These are phyloP conservation scores for Volucella inflata DNA, from an alignment of 2,888 invertebrate species.

Conservation along the genomic window DNA sequence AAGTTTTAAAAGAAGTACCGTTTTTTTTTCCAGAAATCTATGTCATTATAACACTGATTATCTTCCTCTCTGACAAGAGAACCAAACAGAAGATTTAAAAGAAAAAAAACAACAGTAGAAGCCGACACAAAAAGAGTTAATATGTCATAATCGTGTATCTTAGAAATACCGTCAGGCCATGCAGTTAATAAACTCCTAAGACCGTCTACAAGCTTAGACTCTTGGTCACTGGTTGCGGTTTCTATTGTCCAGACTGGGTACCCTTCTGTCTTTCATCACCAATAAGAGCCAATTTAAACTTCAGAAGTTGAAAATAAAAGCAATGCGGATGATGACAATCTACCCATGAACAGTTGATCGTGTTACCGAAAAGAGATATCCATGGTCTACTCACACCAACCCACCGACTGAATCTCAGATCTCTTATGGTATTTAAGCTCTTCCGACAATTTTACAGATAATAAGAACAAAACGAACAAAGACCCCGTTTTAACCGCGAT, in stretches of 20 bases:
- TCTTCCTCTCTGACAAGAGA: constrained; percentile 9
- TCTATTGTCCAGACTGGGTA: constrained; percentile 10
- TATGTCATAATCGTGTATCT: constrained; percentile 45
- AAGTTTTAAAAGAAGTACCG: constrained; percentile 37
- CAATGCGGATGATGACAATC: constrained; percentile 13
- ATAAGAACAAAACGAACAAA: not conserved
- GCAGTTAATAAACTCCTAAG: constrained; percentile 42
- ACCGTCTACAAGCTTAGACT: not conserved
- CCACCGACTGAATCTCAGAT: constrained; percentile 13
- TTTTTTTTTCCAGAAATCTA: constrained; percentile 42
- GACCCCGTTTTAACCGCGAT: constrained; percentile 28
- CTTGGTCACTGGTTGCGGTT: constrained; percentile 4
- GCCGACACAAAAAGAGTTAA: constrained; percentile 16
- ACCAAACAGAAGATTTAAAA: constrained; percentile 1
- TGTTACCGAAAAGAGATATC: constrained; percentile 43
- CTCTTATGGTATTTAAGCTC: constrained; percentile 23
- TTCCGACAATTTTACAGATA: constrained; percentile 25
- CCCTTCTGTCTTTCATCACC: not conserved
- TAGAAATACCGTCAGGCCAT: constrained; percentile 1
- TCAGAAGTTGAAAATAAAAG: constrained; percentile 7
- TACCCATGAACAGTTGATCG: constrained; percentile 44
- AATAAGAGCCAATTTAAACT: constrained; percentile 5
- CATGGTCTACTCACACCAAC: not conserved
- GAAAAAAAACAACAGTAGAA: not conserved
- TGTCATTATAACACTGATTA: constrained; percentile 45